Evolutionary conservation across 1,140 invertebrate species (phyloP).

Genomic region (Cyclina sinensis): DNA sequence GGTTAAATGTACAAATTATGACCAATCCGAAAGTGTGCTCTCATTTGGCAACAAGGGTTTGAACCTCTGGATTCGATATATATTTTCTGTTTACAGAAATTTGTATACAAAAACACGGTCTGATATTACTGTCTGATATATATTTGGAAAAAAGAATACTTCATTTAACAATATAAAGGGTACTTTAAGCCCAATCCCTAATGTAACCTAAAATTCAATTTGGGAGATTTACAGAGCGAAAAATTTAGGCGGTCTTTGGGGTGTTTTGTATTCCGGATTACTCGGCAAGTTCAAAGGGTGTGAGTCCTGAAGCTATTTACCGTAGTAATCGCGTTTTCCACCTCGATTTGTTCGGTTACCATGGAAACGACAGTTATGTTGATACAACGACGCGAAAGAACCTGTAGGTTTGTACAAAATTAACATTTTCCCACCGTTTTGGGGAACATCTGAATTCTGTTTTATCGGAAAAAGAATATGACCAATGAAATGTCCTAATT

Average conservation of each 20-base stretch:
- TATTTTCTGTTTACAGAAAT: no score
- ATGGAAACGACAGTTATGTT: slow-evolving; percentile 44
- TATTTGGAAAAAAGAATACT: slow-evolving; percentile 11
- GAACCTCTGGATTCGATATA: no score
- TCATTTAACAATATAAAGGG: slow-evolving; percentile 1
- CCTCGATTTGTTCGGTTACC: slow-evolving; percentile 46
- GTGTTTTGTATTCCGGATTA: slow-evolving; percentile 53
- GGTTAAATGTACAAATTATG: no score
- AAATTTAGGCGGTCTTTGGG: slow-evolving; percentile 32
- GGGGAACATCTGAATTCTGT: not conserved
- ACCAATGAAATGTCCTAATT: not conserved
- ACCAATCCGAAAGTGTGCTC: no score
- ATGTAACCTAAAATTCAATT: slow-evolving; percentile 59
- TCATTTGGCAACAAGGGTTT: no score
- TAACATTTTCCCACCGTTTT: slow-evolving; percentile 51
- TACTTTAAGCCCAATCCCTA: not conserved
- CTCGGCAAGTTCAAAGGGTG: slow-evolving; percentile 49
- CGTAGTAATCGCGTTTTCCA: slow-evolving; percentile 62
- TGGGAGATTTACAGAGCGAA: slow-evolving; percentile 7
- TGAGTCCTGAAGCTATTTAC: slow-evolving; percentile 54
- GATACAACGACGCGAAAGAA: slow-evolving; percentile 46
- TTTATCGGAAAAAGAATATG: not conserved
- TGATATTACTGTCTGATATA: not conserved
- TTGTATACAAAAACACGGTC: not conserved
- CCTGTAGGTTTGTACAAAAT: slow-evolving; percentile 33